These are phyloP conservation scores for Poecilia gillii DNA, from an alignment of 2,797 vertebrate genomes.

Conservation along the genomic window DNA sequence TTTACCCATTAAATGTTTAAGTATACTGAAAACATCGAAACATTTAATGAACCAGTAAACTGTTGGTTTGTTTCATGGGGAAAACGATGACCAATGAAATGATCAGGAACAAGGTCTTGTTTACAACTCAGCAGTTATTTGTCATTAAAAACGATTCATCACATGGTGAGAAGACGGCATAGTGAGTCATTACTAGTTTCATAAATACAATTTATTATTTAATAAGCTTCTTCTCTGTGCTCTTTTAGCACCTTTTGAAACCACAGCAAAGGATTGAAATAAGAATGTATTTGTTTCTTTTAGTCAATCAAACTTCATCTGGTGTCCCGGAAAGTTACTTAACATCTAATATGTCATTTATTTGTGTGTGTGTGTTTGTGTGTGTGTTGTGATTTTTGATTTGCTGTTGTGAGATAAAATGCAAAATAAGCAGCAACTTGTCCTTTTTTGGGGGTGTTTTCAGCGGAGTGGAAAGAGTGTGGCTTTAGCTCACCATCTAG, in stretches of 20 bases:
- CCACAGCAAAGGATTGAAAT: not conserved
- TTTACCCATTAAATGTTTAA: not conserved
- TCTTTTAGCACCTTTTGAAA: not conserved
- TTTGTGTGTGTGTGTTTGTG: not conserved
- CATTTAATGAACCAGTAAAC: not conserved
- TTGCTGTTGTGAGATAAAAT: not conserved
- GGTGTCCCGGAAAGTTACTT: not conserved
- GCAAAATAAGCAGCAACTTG: not conserved
- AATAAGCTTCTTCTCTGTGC: not conserved
- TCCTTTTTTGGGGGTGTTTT: not conserved
- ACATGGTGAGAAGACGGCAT: not conserved
- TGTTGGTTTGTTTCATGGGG: not conserved
- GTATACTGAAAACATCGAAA: not conserved
- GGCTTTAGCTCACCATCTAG: conserved; percentile 73
- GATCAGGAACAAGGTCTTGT: not conserved
- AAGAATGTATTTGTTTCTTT: not conserved
- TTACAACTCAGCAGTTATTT: conserved; percentile 6
- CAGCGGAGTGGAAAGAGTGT: conserved; percentile 26
- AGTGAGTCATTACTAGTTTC: not conserved
- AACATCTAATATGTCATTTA: not conserved
- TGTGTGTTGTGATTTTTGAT: not conserved
- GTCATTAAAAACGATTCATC: conserved; percentile 6
- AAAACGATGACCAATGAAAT: not conserved
- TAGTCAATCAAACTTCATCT: not conserved
- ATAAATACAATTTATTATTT: conserved; percentile 1